Base-by-base conservation (phyloP, 2,888 invertebrate genomes). In the Sesamia inferens region DNA sequence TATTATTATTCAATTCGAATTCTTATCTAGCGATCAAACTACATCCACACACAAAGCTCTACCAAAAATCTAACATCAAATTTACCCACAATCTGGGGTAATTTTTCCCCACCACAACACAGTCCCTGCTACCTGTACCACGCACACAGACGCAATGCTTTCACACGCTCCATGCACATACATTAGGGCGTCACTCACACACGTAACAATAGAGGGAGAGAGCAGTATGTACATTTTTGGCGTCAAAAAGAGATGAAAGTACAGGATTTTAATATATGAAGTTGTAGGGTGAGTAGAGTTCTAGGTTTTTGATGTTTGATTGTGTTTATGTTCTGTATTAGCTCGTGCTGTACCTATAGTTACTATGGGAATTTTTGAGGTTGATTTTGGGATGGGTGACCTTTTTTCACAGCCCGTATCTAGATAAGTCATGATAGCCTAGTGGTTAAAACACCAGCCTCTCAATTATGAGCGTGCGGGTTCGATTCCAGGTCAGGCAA, bases 141-240 rank as follows among this genome's bases (percentile, higher is more conserved):
- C 91, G 7, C 92, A 91, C 91, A 92, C 92, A 86, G 5, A n/a
- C 63, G n/a, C 58, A 63, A 13, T 68, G 88, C 90, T 91, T 91
- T 88, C 90, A 91, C 91, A 88, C 88, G 86, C 88, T 78, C 72
- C 82, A 73, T 88, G 48, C 82, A 82, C 82, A 85, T 65, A 85
- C 73, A 51, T 70, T 88, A 90, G 90, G 91, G 91, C 88, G 85
- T 83, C 87, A 85, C 90, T 71, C 89, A 85, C 89, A 88, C 85
- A 83, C 44, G 39, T 7, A 68, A 48, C 55, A 1, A 13, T 10
- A 65, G 78, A 85, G 19, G 58, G 82, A 81, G 86, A 85, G 4
- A 59, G 14, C 16, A 47, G 62, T 44, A 47, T 5, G 1, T 19
- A 14, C 14, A 42, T 57, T 31, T 13, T 0, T 16, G 0, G 11